Percentiles rank a stretch among this genome's conserved stretches.
Evolutionary conservation across 2,113 vertebrate genomes (phyloP).

Genomic region (Phalacrocorax aristotelis): DNA sequence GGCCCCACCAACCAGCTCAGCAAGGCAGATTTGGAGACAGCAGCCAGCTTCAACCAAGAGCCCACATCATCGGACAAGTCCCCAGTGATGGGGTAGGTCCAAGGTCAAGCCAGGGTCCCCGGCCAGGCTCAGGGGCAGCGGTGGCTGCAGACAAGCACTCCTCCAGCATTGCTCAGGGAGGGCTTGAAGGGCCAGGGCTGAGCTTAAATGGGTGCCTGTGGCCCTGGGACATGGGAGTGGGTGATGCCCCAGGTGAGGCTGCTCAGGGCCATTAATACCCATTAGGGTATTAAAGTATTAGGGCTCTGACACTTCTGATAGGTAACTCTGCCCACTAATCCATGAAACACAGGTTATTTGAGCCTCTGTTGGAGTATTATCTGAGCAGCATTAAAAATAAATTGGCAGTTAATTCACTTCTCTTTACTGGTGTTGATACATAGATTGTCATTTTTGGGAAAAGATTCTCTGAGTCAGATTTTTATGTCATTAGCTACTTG

Average conservation of each 20-base stretch:
- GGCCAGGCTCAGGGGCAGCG: too few relatives aligned
- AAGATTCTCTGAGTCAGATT: neutral
- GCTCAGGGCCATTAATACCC: neutral
- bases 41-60: neutral
- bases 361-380: neutral
- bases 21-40: accelerated
- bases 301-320: neutral
- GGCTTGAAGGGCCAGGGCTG: neutral
- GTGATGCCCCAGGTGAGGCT: neutral
- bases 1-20: neutral
- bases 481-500: neutral
- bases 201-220: neutral
- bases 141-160: neutral
- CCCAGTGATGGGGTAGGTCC: neutral
- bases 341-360: neutral
- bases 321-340: neutral
- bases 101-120: accelerated
- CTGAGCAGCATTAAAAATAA: neutral
- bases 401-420: neutral
- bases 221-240: neutral
- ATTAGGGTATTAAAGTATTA: neutral
- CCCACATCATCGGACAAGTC: neutral
- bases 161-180: neutral
- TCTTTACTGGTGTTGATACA: neutral
- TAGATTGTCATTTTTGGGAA: neutral